phyloP scores from a whole-genome alignment of 2,888 invertebrate genomes.

The Mimachlamys varia region DNA sequence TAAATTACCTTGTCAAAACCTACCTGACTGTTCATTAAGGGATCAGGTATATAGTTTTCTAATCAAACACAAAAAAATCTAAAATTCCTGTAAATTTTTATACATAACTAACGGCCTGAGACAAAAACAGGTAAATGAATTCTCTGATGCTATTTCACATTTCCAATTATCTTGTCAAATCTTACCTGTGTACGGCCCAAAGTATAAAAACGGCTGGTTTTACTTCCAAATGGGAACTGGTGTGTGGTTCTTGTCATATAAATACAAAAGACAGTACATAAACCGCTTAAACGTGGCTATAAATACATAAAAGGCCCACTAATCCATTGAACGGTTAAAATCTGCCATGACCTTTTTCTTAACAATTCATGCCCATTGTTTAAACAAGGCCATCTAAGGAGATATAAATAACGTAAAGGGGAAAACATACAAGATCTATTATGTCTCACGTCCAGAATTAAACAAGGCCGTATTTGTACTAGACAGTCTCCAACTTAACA shows the following conservation, averaged over 20 bases:
- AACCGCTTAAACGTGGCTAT: conserved; percentile 15
- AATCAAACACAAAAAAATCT: too few relatives aligned
- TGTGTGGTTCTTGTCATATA: neutral
- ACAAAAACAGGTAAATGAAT: neutral
- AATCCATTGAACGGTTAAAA: conserved; percentile 7
- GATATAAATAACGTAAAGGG: neutral
- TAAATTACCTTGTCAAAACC: neutral
- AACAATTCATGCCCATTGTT: conserved; percentile 32
- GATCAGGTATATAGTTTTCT: too few relatives aligned
- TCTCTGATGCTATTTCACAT: neutral
- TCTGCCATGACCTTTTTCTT: conserved; percentile 19
- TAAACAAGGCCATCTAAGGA: neutral
- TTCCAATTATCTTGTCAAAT: neutral
- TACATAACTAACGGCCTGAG: too few relatives aligned
- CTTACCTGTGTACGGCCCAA: conserved; percentile 1
- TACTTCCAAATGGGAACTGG: neutral
- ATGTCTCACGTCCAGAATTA: neutral
- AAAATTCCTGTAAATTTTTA: neutral
- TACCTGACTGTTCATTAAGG: neutral
- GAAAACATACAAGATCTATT: neutral
- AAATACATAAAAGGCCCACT: conserved; percentile 10
- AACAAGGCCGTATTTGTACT: conserved; percentile 1
- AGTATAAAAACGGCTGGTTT: neutral
- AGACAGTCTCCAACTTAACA: neutral
- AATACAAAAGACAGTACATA: neutral